phyloP scores from a whole-genome alignment of 2,888 invertebrate genomes.

The Apamea sordens region DNA sequence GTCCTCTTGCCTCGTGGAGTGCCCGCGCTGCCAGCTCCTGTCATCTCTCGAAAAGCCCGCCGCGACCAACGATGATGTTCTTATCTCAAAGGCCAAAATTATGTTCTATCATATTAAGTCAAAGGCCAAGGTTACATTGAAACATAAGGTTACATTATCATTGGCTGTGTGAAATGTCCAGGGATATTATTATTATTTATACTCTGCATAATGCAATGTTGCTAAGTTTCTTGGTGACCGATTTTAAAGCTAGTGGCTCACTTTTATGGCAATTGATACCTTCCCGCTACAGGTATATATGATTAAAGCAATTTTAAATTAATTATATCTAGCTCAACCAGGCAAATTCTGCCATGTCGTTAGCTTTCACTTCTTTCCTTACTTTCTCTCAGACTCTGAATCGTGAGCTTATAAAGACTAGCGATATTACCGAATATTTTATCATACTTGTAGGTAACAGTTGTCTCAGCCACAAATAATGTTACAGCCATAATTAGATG shows the following conservation, averaged over 20 bases:
- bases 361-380: conserved; percentile 1
- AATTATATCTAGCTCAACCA: neutral
- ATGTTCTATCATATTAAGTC: too few relatives aligned
- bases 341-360: neutral
- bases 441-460: neutral
- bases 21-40: neutral
- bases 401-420: neutral
- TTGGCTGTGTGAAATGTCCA: too few relatives aligned
- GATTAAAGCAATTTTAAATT: neutral
- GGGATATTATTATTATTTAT: too few relatives aligned
- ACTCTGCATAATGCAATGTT: neutral
- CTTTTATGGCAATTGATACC: neutral
- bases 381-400: neutral
- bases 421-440: neutral
- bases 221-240: neutral
- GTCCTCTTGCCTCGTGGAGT: neutral
- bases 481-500: conserved; percentile 34
- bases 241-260: neutral
- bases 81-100: neutral
- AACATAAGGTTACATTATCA: too few relatives aligned
- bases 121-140: too few relatives aligned
- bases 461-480: conserved; percentile 22
- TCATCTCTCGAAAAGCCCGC: neutral
- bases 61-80: neutral
- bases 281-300: neutral